Evolutionary conservation across 1,140 invertebrate genomes (phyloP), one percentile per base, ranked within the genome.

Genomic region (Pemphigus obesinymphae): DNA sequence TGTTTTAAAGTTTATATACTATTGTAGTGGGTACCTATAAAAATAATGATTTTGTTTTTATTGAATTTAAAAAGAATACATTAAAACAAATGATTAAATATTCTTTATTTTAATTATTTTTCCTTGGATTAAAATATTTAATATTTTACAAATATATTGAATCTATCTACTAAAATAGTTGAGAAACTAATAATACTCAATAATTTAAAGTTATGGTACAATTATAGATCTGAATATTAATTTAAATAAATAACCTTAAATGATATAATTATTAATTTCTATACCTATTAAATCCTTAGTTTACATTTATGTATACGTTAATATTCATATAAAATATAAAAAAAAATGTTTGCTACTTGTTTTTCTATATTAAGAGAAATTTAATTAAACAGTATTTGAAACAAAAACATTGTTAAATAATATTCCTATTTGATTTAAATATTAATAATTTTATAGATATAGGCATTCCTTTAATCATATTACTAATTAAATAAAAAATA

Each of bases 391-490:
- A 53, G n/a, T 61, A 31, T 61, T 31, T 61, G 29, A 26, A 58
- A 13, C 15, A 61, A 29, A 15, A 61, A 15, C n/a, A n/a, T 11
- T 37, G 10, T 34, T n/a, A 37, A 66, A 29, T 66, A 37, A 70
- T 70, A 43, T 70, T 70, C n/a, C 66, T 70, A 40, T 68, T 68
- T 68, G 10, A 26, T 70, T 43, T 70, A 40, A 70, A 26, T 70
- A 0, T 26, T 26, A 7, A 43, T 70, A 15, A 26, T 40, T 26
- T 70, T 68, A 68, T 43, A 15, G 13, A 11, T 26, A 23, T 43
- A 7, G 5, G 43, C 37, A 43, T 70, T 70, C 66, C 37, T 70
- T 43, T 26, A 29, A 58, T 50, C 1, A 53, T n/a, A n/a, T 50
- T 20, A 50, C 13, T 50, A 55, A 50, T 23, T 7, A 55, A 8